Percentiles rank a stretch among this genome's conserved stretches.
Conservation (phyloP, 2,113 vertebrate species). For the Pseudorhombus dupliciocellatus region DNA sequence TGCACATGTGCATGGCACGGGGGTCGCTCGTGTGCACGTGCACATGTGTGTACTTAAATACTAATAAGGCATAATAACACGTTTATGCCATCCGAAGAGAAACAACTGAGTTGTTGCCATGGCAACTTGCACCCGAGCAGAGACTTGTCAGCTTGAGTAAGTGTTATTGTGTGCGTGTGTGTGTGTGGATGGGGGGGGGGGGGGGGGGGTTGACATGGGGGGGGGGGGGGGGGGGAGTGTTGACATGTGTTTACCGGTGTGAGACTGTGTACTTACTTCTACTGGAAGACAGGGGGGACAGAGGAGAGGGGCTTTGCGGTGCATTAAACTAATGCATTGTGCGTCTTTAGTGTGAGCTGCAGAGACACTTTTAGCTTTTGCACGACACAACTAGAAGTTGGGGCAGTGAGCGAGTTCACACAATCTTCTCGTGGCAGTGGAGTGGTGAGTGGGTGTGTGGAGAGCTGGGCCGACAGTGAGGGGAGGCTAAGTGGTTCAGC, state of each 20-base stretch:
- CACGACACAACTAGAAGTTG: conserved; percentile 23
- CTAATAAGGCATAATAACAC: background rate
- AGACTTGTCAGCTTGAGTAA: conserved; percentile 51
- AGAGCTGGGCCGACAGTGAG: conserved; percentile 19
- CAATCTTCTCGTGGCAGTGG: conserved; percentile 14
- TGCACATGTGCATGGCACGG: background rate
- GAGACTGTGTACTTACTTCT: background rate
- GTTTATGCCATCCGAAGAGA: conserved; percentile 52
- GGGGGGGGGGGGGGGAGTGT: no score
- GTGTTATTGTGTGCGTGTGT: conserved; percentile 31
- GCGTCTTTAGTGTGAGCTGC: background rate
- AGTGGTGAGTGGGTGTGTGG: conserved; percentile 59
- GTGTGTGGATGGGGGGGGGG: no score
- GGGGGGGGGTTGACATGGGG: no score
- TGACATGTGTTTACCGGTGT: conserved; percentile 5
- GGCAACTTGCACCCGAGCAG: conserved; percentile 58
- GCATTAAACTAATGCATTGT: conserved; percentile 8
- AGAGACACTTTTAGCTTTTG: conserved; percentile 20
- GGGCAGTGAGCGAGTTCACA: conserved; percentile 34
- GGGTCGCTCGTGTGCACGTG: no score
- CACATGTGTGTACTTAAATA: background rate
- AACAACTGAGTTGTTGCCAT: conserved; percentile 65
- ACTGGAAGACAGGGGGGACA: conserved; percentile 5
- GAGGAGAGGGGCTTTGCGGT: background rate
- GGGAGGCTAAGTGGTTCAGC: conserved; percentile 45